Conservation (phyloP, 2,888 invertebrate species). For the Dioctria linearis region DNA sequence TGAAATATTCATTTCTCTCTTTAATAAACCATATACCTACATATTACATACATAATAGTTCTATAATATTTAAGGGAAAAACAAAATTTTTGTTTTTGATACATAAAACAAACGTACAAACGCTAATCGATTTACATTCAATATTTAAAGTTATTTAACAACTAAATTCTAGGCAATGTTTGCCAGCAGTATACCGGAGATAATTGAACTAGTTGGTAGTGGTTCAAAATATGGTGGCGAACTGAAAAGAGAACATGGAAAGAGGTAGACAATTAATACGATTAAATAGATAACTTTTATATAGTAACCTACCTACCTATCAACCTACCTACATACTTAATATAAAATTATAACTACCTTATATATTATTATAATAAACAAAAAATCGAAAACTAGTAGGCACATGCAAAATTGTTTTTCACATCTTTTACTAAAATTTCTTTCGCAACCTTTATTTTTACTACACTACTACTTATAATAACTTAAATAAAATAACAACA, state of each 20-base stretch:
- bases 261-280: constrained; percentile 83
- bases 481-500: too few relatives aligned
- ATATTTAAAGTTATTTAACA: constrained; percentile 55
- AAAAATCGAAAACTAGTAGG: background rate
- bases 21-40: too few relatives aligned
- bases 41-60: too few relatives aligned
- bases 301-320: too few relatives aligned
- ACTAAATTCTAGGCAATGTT: constrained; percentile 93
- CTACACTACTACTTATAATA: constrained; percentile 1
- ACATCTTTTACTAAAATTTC: constrained; percentile 31
- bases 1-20: background rate
- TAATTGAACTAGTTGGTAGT: constrained; percentile 99
- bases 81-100: background rate
- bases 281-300: constrained; percentile 58
- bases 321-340: background rate
- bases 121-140: constrained; percentile 15
- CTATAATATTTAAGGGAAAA: constrained; percentile 14
- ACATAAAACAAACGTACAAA: too few relatives aligned
- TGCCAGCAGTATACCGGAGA: constrained; percentile 99
- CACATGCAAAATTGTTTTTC: constrained; percentile 27
- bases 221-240: constrained; percentile 99
- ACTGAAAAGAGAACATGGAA: constrained; percentile 99
- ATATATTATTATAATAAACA: background rate
- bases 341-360: background rate
- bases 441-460: background rate